Percentiles rank a stretch among this genome's conserved stretches.
phyloP scores from a whole-genome alignment of 2,797 vertebrate species.

The Acanthopagrus latus region DNA sequence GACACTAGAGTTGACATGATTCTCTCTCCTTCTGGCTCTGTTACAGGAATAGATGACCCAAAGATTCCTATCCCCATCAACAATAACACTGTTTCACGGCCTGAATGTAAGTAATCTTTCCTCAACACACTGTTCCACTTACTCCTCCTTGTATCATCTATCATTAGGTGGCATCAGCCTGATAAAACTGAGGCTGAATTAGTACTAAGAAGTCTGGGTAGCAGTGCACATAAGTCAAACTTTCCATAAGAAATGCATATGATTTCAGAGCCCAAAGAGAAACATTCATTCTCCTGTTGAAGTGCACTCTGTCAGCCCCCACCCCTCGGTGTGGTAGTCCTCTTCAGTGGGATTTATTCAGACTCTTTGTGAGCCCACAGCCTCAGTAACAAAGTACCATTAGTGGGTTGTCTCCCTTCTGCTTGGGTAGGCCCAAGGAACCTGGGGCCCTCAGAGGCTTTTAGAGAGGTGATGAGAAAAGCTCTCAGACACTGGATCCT shows the following conservation, averaged over 20 bases:
- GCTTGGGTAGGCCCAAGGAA: conserved; percentile 68
- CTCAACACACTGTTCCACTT: neutral
- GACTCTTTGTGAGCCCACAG: conserved; percentile 54
- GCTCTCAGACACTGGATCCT: conserved; percentile 61
- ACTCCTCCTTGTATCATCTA: neutral
- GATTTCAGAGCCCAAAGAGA: conserved; percentile 32
- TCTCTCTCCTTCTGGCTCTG: conserved; percentile 2
- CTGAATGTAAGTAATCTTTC: conserved; percentile 72
- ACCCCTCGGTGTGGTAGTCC: conserved; percentile 27
- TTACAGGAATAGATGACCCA: conserved; percentile 72
- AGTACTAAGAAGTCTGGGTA: neutral
- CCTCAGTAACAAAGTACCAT: conserved; percentile 83
- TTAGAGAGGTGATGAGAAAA: conserved; percentile 72
- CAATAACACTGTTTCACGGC: conserved; percentile 67
- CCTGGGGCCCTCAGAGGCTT: conserved; percentile 63
- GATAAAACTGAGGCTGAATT: conserved; percentile 20
- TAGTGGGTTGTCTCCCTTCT: conserved; percentile 70
- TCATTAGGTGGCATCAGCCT: conserved; percentile 27
- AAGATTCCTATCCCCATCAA: conserved; percentile 65
- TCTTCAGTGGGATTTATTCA: conserved; percentile 53
- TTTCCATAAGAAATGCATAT: conserved; percentile 14
- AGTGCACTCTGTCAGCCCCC: conserved; percentile 32
- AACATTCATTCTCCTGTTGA: conserved; percentile 30
- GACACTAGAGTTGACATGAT: neutral
- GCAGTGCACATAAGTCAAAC: conserved; percentile 13